Conservation (phyloP, 2,888 invertebrate genomes). For the Tipula vernalis region DNA sequence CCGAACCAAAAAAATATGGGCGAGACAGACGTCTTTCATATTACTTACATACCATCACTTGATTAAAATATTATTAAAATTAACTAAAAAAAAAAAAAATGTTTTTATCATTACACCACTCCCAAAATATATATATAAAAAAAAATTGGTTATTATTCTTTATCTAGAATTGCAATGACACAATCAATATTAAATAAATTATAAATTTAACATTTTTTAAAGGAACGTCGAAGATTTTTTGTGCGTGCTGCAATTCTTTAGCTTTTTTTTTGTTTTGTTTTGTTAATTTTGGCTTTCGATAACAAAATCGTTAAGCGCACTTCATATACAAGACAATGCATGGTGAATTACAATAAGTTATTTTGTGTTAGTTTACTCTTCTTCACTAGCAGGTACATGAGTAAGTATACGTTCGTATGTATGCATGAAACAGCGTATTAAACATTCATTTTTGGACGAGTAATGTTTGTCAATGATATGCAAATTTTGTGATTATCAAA, state of each 20-base stretch:
- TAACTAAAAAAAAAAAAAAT: neutral
- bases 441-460: neutral
- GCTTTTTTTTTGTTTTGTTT: neutral
- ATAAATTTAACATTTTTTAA: neutral
- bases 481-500: neutral
- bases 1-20: neutral
- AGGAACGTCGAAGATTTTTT: neutral
- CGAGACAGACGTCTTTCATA: neutral
- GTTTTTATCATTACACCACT: neutral
- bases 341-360: too few relatives aligned
- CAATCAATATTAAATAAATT: neutral
- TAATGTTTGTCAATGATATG: neutral
- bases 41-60: neutral
- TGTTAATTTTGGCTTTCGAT: neutral
- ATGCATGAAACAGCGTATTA: neutral
- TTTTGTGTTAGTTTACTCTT: neutral
- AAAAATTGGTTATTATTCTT: neutral
- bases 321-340: neutral
- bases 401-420: too few relatives aligned
- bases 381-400: neutral
- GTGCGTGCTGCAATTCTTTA: neutral
- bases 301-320: neutral
- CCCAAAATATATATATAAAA: neutral
- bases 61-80: neutral
- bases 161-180: slow-evolving; percentile 4